Evolutionary conservation across 2,888 invertebrate genomes (phyloP), one percentile per base, ranked within the genome.

Genomic region (Stenoptilia bipunctidactyla): DNA sequence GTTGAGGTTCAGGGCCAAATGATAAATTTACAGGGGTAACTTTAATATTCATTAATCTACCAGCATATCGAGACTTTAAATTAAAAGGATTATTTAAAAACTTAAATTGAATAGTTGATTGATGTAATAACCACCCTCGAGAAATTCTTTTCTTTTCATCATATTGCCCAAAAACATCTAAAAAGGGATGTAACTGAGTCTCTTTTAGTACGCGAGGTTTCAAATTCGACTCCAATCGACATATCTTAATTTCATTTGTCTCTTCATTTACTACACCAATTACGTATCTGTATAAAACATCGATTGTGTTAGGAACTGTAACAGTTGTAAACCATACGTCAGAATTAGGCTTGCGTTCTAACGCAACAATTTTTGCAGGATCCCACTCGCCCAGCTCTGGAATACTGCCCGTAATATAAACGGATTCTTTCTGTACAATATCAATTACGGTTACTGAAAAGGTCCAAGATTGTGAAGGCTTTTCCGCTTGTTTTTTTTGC

Each of bases 31-130:
- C 88, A 36, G 92, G 91, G 39, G 92, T 92, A 46, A 93, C 86
- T 83, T 92, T 92, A 36, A 92, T 88, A 55, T 86, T 87, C 53
- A 94, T 85, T 44, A 86, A 73, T 52, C 89, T 88, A 48, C 87
- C 89, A 52, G 88, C 84, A 53, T 92, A 86, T 50, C 90, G 89
- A 52, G 89, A 89, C 56, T 91, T 91, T 39, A 95, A 83, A 48
- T 89, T 89, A 42, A 96, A 87, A 1, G 95, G 92, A 56, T 91
- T 90, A 56, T 92, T 91, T 54, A 89, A 88, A 56, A 95, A 87
- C 67, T 94, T 93, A 44, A 96, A 87, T 65, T 96, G 95, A 36
- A 96, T 85, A 40, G 92, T 83, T n/a, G 91, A 90, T 64, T 94
- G 93, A 46, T 87, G 86, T 30, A 92, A 94, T 15, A 96, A 80